Base-by-base conservation (phyloP, 2,888 invertebrate genomes). In the Trissolcus japonicus region DNA sequence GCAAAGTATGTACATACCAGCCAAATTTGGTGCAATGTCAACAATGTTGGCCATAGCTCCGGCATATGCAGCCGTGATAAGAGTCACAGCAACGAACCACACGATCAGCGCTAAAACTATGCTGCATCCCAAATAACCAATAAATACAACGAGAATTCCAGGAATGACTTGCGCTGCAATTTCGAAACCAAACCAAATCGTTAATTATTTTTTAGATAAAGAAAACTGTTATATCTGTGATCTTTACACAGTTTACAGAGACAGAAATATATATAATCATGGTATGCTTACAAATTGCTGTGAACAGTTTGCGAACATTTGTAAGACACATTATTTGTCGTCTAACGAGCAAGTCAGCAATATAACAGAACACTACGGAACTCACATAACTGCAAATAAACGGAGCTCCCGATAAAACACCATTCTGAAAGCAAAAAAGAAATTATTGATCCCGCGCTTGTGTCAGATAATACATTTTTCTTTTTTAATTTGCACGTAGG, bases 21-120 rank as follows among this genome's bases (percentile, higher is more conserved):
- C 76, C 82, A 93, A 92, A 89, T 94, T 94, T n/a, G 94, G 94
- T 0, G 94, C 94, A 73, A 95, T 93, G 86, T 95, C 94, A 14
- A 95, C 94, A 78, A 94, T 93, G 83, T 93, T 94, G 0, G 94
- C 94, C 93, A 94, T 94, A 3, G 94, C 94, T 43, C 94, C 94
- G 3, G 94, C 94, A 85, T 94, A 94, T 0, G 93, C 92, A 11
- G 94, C 93, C 17, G 94, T 94, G 81, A 94, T 93, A 73, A 94
- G 90, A 11, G 93, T 93, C 4, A 94, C 93, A 21, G 94, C 93
- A 69, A 92, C 87, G 86, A 93, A 94, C 94, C 94, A 94, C 16
- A 93, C 90, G 43, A 92, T 87, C 79, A 94, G 86, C 48, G 93
- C 92, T 60, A 91, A 82, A 21, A 88, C 85, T 61, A 93, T 90